Evolutionary conservation across 1,140 invertebrate species (phyloP).

Genomic region (Samia ricini): DNA sequence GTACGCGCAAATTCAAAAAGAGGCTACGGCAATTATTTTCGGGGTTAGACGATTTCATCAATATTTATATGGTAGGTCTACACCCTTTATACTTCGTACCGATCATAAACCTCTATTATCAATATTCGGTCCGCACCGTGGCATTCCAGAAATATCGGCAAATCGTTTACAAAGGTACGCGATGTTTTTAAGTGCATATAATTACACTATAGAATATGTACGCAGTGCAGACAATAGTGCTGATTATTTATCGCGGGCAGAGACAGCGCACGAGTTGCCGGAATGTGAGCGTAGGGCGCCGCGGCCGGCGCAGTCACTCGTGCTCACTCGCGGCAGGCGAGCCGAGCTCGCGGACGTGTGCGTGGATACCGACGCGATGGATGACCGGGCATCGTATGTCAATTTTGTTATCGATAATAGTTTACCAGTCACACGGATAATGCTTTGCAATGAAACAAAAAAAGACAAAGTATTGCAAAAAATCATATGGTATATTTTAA

Average conservation of each 20-base stretch:
- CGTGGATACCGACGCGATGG: background rate
- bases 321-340: too few relatives aligned
- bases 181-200: conserved; percentile 22
- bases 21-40: too few relatives aligned
- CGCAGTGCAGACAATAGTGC: conserved; percentile 8
- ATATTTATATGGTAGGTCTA: conserved; percentile 21
- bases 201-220: conserved; percentile 17
- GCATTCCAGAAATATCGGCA: conserved; percentile 28
- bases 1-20: conserved; percentile 5
- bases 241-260: conserved; percentile 21
- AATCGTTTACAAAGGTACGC: conserved; percentile 30
- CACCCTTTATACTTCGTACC: conserved; percentile 24
- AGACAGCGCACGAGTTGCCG: too few relatives aligned
- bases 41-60: too few relatives aligned
- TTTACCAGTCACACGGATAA: conserved; percentile 12
- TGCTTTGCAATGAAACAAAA: conserved; percentile 1
- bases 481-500: background rate
- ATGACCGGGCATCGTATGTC: conserved; percentile 21
- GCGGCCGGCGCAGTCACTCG: too few relatives aligned
- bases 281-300: too few relatives aligned
- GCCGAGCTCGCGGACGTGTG: background rate
- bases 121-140: conserved; percentile 23
- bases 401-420: conserved; percentile 21
- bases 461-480: conserved; percentile 2
- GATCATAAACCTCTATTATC: conserved; percentile 19